Percentiles rank a stretch among this genome's conserved stretches.
These are phyloP conservation scores for Oligia strigilis DNA, from an alignment of 2,888 invertebrate genomes.

Conservation along the genomic window DNA sequence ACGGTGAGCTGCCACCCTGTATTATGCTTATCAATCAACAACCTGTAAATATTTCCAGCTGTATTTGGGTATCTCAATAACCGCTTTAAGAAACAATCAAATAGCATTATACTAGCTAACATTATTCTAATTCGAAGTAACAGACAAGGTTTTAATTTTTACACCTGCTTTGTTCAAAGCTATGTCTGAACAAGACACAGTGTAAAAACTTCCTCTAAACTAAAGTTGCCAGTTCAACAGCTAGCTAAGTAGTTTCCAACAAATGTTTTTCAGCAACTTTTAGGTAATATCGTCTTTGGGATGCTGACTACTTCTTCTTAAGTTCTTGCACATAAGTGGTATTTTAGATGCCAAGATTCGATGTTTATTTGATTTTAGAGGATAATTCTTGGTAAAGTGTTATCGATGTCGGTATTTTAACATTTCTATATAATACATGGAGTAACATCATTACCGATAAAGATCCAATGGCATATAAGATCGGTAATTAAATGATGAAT, in stretches of 20 bases:
- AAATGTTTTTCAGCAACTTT: conserved; percentile 16
- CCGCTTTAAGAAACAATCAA: background rate
- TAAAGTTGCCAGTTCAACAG: conserved; percentile 15
- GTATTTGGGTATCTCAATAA: background rate
- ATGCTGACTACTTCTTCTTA: background rate
- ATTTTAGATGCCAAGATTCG: background rate
- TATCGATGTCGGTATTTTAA: background rate
- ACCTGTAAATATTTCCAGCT: background rate
- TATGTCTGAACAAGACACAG: background rate
- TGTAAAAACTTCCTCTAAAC: background rate
- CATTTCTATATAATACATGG: background rate
- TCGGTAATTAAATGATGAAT: background rate
- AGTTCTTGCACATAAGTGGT: background rate
- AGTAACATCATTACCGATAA: conserved; percentile 3
- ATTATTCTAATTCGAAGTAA: background rate
- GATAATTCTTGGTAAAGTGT: background rate
- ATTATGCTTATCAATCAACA: background rate
- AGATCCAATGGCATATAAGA: too few species aligned
- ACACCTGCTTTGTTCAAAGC: background rate
- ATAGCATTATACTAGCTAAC: background rate
- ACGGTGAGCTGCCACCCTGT: too few species aligned
- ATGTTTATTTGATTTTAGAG: background rate
- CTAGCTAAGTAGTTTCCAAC: conserved; percentile 3
- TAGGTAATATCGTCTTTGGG: background rate
- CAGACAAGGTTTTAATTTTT: background rate